Base-by-base conservation (phyloP, 2,888 invertebrate genomes). In the Pyrrhia umbra region DNA sequence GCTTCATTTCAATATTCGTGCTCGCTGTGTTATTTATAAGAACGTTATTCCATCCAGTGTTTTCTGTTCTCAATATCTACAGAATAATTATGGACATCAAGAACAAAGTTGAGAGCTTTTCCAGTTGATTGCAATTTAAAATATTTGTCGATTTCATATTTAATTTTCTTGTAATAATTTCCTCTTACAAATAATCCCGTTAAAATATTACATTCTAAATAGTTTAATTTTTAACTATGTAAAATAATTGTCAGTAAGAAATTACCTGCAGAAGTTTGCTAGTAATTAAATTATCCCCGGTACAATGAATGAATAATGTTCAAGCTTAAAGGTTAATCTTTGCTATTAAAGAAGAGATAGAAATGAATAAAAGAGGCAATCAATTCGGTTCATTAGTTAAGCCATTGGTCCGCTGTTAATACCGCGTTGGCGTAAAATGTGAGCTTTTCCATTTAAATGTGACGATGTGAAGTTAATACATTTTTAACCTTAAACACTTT, bases 301-400 rank as follows among this genome's bases (percentile, higher is more conserved):
- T 72, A 76, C 69, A 70, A 79, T 80, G 74, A 79, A 77, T 78
- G 80, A 79, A 66, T 82, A 80, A 82, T 77, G 56, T 61, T 16
- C 42, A 54, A 50, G 63, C 42, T 47, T 77, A 80, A 79, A 79
- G 79, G 77, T 77, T 79, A 81, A 79, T 69, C 72, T 68, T 76
- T 74, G 65, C 78, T 68, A 82, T 81, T 82, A 79, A 82, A 78
- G 74, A 58, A 75, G 71, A 68, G 68, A 79, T 69, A 76, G 76
- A 77, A 77, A 80, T 80, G 75, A 84, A 83, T 85, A 75, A 82
- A 80, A 82, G 80, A 76, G 75, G 78, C 67, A 79, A 84, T 82
- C 78, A 77, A 75, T 81, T 79, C 71, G 43, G 65, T 80, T 81
- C 79, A 84, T 84, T 84, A 79, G 70, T 71, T 73, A 60, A 63